phyloP scores from a whole-genome alignment of 2,797 vertebrate species.

The Helicolenus hilgendorfi region DNA sequence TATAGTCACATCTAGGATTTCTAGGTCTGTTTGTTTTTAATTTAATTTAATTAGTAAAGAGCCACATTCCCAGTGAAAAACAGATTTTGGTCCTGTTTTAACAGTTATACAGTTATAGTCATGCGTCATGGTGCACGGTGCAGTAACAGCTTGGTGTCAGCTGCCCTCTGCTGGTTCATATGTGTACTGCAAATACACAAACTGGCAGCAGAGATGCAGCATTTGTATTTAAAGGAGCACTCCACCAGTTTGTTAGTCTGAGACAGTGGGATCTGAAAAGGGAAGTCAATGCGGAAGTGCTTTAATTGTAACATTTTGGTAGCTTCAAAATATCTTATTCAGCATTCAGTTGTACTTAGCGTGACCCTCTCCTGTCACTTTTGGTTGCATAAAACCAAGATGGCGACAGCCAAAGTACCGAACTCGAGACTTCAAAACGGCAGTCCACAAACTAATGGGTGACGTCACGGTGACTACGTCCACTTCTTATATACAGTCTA shows the following conservation, averaged over 20 bases:
- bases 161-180: conserved; percentile 56
- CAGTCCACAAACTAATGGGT: no score
- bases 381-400: no score
- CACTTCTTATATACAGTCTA: no score
- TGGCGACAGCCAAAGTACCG: no score
- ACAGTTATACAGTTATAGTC: not conserved
- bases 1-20: not conserved
- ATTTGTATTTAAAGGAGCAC: not conserved
- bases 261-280: not conserved
- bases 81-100: not conserved
- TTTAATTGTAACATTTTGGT: no score
- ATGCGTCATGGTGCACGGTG: not conserved
- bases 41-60: not conserved
- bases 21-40: not conserved
- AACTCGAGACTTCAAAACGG: no score
- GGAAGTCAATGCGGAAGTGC: no score
- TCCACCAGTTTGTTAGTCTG: not conserved
- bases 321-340: no score
- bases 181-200: not conserved
- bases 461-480: no score
- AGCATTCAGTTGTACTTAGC: no score
- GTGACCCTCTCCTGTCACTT: no score
- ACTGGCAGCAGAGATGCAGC: not conserved
- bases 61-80: not conserved
- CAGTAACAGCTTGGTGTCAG: not conserved